These are phyloP conservation scores for Fukomys damarensis DNA, from an alignment of 2,113 vertebrate species.

Conservation along the genomic window DNA sequence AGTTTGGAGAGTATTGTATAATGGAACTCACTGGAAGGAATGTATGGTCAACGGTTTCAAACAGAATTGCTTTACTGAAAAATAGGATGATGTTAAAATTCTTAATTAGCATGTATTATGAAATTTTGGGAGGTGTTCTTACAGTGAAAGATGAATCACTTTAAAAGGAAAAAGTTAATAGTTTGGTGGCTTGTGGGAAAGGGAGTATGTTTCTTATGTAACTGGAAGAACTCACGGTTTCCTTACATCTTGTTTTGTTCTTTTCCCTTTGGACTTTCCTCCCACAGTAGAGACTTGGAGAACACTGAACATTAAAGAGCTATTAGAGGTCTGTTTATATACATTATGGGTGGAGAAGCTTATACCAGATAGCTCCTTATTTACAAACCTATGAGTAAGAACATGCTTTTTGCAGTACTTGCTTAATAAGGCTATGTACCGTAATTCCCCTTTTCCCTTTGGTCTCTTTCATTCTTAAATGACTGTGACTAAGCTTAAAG, in stretches of 20 bases:
- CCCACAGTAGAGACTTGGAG: constrained; percentile 45
- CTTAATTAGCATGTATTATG: constrained; percentile 4
- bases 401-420: constrained; percentile 55
- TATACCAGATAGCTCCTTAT: constrained; percentile 42
- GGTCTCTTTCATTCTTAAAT: constrained; percentile 60
- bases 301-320: constrained; percentile 64
- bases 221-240: constrained; percentile 40
- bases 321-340: constrained; percentile 57
- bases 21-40: constrained; percentile 7
- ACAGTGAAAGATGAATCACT: constrained; percentile 42
- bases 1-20: constrained; percentile 16
- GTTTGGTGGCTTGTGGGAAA: constrained; percentile 24
- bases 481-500: constrained; percentile 62
- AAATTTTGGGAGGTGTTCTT: constrained; percentile 27
- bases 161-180: constrained; percentile 50
- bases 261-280: constrained; percentile 1
- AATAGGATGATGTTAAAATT: constrained; percentile 30
- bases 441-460: constrained; percentile 68
- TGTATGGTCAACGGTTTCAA: not conserved
- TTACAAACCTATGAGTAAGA: constrained; percentile 73
- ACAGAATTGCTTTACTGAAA: constrained; percentile 5
- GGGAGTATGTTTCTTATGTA: not conserved
- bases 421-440: constrained; percentile 48
- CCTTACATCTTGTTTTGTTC: constrained; percentile 52
- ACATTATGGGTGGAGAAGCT: constrained; percentile 72